Evolutionary conservation across 2,113 vertebrate genomes (phyloP), one percentile per base, ranked within the genome.

Genomic region (Sorex araneus): DNA sequence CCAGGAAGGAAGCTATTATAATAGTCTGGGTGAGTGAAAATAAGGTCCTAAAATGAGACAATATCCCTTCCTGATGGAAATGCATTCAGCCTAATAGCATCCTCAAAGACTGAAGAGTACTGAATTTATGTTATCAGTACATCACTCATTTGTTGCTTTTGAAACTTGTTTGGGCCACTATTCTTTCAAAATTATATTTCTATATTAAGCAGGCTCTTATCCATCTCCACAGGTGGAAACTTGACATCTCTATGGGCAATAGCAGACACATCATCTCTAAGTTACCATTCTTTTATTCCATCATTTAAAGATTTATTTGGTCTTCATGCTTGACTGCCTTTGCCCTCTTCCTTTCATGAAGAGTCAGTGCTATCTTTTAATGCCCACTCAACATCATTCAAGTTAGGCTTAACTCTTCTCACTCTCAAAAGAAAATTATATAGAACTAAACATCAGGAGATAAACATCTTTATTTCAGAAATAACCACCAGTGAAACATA

Each of bases 271-370:
- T 93, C 94, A 88, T 91, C 86, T 95, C 86, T 93, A 94, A 92
- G 93, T 92, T 95, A 95, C 85, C 86, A 66, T 83, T 92, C 86
- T 92, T 90, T 94, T 90, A 95, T 90, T 93, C 60, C 83, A 90
- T 76, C 93, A 63, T 76, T 94, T 95, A 95, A 87, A 90, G 93
- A 96, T 96, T 95, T 95, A 96, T 96, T 95, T 94, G 66, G 75
- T 86, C 86, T 93, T 83, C 89, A 84, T 45, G n/a, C 75, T 80
- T 82, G 80, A 83, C 60, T 93, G 83, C 75, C 66, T 85, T 78
- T 93, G 67, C 83, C 95, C 43, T 93, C 91, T 82, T 93, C 50
- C 69, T 90, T 81, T 93, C 77, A 43, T 78, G 67, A 85, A 95
- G 86, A 94, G 13, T 67, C 77, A 69, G 78, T 36, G 50, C 64